Evolutionary conservation across 2,888 invertebrate genomes (phyloP), one percentile per base, ranked within the genome.

Genomic region (Caenorhabditis zanzibari): DNA sequence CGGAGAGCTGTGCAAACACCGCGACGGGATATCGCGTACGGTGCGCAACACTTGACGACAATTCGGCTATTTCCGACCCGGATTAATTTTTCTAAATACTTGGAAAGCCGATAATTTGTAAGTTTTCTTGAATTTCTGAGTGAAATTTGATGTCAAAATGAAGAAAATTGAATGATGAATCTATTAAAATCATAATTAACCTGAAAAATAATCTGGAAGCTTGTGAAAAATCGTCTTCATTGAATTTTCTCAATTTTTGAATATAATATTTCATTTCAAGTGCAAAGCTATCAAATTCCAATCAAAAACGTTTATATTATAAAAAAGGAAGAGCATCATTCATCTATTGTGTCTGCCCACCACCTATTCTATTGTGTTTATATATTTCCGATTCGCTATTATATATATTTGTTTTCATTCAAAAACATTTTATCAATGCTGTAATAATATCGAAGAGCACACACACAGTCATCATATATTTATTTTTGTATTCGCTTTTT

Each of bases 201-300:
- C 19, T 19, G 19, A 19, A n/a, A 47, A 19, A 7, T 44, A 10
- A 5, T 47, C 10, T 19, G n/a, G 19, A 47, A 19, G 7, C 1
- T 38, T 12, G 47, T 47, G 47, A 47, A 19, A 47, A 47, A 19
- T 7, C 19, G 47, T n/a, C n/a, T n/a, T n/a, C n/a, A n/a, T n/a
- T n/a, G n/a, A n/a, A n/a, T n/a, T n/a, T n/a, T n/a, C n/a, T n/a
- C n/a, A n/a, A n/a, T n/a, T n/a, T n/a, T n/a, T n/a, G n/a, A n/a
- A n/a, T n/a, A n/a, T n/a, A n/a, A n/a, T n/a, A n/a, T n/a, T n/a
- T n/a, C n/a, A n/a, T n/a, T n/a, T n/a, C n/a, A n/a, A n/a, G n/a
- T n/a, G n/a, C n/a, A n/a, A 47, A 19, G 12, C 38, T 47, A 75
- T 75, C 64, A 76, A 68, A 69, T 76, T 76, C 52, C 76, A 68